Conservation (phyloP, 1,140 invertebrate species). For the Orchestia grillus region DNA sequence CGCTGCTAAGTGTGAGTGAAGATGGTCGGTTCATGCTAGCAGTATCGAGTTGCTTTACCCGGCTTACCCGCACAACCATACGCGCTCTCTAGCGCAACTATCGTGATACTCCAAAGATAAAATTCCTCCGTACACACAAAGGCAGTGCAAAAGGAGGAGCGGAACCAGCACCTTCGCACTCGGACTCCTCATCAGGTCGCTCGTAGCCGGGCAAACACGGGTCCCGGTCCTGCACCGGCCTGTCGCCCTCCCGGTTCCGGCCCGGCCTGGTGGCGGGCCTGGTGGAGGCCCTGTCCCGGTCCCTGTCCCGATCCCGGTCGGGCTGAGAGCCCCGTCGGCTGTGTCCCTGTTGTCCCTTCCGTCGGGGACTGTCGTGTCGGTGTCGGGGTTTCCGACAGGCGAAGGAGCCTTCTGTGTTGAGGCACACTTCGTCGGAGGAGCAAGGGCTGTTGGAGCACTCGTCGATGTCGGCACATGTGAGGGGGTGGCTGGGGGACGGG, state of each 20-base stretch:
- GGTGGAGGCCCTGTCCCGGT: slow-evolving; percentile 58
- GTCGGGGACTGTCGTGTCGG: slow-evolving; percentile 24
- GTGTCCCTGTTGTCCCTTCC: neutral
- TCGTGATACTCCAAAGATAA: neutral
- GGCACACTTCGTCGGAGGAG: slow-evolving; percentile 72
- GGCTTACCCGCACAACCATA: neutral
- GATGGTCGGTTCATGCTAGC: neutral
- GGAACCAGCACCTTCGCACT: slow-evolving; percentile 61
- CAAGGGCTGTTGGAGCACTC: slow-evolving; percentile 73
- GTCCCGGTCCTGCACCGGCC: slow-evolving; percentile 17
- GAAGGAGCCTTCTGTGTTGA: slow-evolving; percentile 76
- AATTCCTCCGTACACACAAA: neutral
- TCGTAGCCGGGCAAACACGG: slow-evolving; percentile 59
- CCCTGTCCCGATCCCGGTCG: neutral
- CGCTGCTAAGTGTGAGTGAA: neutral
- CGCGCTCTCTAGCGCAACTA: too few species aligned
- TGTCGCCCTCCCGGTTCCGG: neutral
- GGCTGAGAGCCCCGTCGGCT: slow-evolving; percentile 44
- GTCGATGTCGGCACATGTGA: slow-evolving; percentile 72
- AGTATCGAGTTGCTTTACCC: neutral
- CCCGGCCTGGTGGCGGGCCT: neutral
- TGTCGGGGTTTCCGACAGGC: slow-evolving; percentile 70
- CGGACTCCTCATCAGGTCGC: slow-evolving; percentile 36
- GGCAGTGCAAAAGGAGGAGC: neutral
- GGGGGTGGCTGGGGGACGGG: slow-evolving; percentile 5